A percentile compares a stretch with the other conserved stretches of the same genome.
These are phyloP conservation scores for Excalfactoria chinensis DNA, from an alignment of 2,113 vertebrate genomes.

Conservation along the genomic window DNA sequence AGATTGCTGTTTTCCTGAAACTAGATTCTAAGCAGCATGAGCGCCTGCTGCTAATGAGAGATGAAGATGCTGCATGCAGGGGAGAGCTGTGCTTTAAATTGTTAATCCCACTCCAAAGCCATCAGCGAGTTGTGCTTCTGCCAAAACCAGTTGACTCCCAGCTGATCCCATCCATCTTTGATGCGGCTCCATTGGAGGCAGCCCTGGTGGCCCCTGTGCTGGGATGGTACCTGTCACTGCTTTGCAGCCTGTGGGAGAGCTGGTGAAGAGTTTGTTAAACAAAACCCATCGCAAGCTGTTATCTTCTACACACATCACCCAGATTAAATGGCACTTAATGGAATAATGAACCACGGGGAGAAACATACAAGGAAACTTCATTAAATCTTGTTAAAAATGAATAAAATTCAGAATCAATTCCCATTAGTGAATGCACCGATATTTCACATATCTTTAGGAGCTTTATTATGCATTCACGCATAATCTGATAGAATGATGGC, in stretches of 20 bases:
- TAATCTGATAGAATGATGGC: constrained; percentile 39
- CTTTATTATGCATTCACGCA: constrained; percentile 75
- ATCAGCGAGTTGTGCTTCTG: background rate
- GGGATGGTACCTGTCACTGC: background rate
- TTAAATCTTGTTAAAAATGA: constrained; percentile 83
- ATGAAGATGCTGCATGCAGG: background rate
- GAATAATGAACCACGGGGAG: constrained; percentile 73
- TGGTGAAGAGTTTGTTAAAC: constrained; percentile 2
- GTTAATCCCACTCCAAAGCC: constrained; percentile 44
- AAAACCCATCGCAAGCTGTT: constrained; percentile 41
- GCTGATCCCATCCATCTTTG: constrained; percentile 55
- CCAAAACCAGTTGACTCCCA: constrained; percentile 49
- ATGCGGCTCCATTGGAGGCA: background rate
- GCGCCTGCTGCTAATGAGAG: background rate
- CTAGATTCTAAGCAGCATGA: background rate
- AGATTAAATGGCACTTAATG: constrained; percentile 71
- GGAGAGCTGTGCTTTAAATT: constrained; percentile 29
- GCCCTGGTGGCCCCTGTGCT: background rate
- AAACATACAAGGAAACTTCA: constrained; percentile 78
- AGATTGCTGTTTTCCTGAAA: background rate
- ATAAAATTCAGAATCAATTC: constrained; percentile 80
- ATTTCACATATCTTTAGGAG: constrained; percentile 65
- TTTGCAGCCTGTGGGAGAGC: background rate
- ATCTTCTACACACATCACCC: constrained; percentile 51
- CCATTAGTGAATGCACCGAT: constrained; percentile 69